Evolutionary conservation across 1,140 invertebrate species (phyloP), one percentile per base, ranked within the genome.

Genomic region (Micrasema minimum): DNA sequence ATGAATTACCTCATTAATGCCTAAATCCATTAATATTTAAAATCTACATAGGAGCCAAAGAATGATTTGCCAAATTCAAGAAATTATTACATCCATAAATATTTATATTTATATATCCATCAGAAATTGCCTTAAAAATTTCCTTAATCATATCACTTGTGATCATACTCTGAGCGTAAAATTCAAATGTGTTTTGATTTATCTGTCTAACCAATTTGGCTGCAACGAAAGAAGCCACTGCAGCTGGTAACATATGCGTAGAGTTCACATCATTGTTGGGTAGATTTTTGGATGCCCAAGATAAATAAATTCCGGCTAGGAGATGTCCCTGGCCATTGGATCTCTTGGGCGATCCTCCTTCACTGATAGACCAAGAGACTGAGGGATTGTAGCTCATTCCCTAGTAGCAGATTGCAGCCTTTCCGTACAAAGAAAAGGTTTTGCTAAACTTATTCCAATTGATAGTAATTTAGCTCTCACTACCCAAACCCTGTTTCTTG

Each of bases 281-380:
- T 1, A 72, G 10, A 10, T 59, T 6, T 16, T 53, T 70, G 0
- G 50, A 11, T 2, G 72, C 68, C 64, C 67, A 71, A n/a, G 62
- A 62, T 18, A 65, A 74, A 31, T 51, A 71, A 11, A 38, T 46
- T 6, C 71, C 71, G 9, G 57, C 38, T 0, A 72, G n/a, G 45
- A 72, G 41, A 10, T 55, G 43, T 16, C 59, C 71, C 41, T 65
- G 55, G 3, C 48, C 46, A 1, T 5, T 35, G 51, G 35, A 35
- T 0, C 59, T 18, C 14, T 43, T 64, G 1, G 26, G n/a, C 1
- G 57, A 20, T 11, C 35, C 35, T 4, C 5, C n/a, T 37, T 14
- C 37, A 18, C 57, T 61, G 31, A 38, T 16, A 7, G 31, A 38
- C 57, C 57, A 61, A 37, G 57, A 61, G 16, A 14, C 10, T 10